Percentiles rank a stretch among this genome's conserved stretches.
These are phyloP conservation scores for Gadopsis bispinosus DNA, from an alignment of 2,797 vertebrate species.

Conservation along the genomic window DNA sequence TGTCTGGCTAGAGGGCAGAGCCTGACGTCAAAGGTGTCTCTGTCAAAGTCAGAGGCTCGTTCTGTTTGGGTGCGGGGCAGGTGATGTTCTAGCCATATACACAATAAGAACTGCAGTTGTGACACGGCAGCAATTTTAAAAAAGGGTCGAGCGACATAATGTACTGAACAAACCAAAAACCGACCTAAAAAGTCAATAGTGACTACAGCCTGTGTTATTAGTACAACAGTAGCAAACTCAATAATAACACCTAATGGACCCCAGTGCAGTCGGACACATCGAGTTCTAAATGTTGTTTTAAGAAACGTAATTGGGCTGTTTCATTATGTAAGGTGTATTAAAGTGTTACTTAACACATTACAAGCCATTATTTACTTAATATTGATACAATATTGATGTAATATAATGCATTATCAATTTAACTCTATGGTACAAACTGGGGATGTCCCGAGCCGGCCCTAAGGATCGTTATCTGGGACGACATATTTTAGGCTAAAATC, in stretches of 20 bases:
- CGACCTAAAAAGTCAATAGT: constrained; percentile 30
- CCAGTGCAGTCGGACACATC: not conserved
- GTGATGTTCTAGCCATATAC: constrained; percentile 1
- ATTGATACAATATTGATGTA: constrained; percentile 6
- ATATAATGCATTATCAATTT: constrained; percentile 8
- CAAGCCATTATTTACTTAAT: not conserved
- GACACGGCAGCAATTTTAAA: constrained; percentile 50
- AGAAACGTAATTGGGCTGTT: not conserved
- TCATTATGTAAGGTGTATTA: not conserved
- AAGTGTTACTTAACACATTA: not conserved
- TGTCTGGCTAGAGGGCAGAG: constrained; percentile 49
- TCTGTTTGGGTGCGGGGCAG: constrained; percentile 42
- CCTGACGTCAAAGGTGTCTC: constrained; percentile 62
- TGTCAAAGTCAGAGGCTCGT: constrained; percentile 62
- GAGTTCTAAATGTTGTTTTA: not conserved
- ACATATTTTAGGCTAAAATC: not conserved
- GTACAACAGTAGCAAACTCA: constrained; percentile 22
- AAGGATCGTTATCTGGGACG: not conserved
- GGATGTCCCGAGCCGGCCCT: not conserved
- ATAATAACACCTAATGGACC: constrained; percentile 31
- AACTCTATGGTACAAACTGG: not conserved
- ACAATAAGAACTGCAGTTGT: constrained; percentile 14
- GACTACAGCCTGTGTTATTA: constrained; percentile 22
- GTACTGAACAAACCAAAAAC: constrained; percentile 26
- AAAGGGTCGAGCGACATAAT: constrained; percentile 3